A percentile compares a stretch with the other conserved stretches of the same genome.
phyloP scores from a whole-genome alignment of 2,888 invertebrate genomes.

The Dynastes maya region DNA sequence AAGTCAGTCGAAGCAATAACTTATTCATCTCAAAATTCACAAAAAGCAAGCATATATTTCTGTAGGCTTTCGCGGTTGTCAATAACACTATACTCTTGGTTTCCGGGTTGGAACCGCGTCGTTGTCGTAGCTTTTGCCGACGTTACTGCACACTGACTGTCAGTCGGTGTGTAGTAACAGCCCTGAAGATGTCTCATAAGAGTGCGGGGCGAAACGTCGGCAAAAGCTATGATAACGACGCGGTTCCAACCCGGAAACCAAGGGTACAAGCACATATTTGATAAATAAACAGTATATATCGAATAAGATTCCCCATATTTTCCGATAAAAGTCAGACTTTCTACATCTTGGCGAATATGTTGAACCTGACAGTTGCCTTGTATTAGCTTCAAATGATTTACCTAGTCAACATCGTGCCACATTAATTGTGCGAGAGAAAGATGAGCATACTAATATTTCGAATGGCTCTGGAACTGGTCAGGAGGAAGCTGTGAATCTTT shows the following conservation, averaged over 20 bases:
- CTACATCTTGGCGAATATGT: constrained; percentile 90
- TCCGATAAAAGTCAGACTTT: constrained; percentile 95
- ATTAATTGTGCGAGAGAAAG: constrained; percentile 80
- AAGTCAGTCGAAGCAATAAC: constrained; percentile 74
- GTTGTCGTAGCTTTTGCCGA: no score
- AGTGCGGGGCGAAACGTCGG: no score
- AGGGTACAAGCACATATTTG: constrained; percentile 60
- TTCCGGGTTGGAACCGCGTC: no score
- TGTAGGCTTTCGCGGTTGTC: no score
- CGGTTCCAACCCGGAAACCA: no score
- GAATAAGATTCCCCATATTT: constrained; percentile 95
- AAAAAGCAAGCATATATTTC: constrained; percentile 32
- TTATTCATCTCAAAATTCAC: constrained; percentile 49
- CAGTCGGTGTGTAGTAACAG: no score
- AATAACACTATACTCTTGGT: no score
- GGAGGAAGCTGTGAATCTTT: constrained; percentile 79
- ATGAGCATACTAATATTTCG: constrained; percentile 90
- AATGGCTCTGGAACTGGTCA: constrained; percentile 91
- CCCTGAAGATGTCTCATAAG: no score
- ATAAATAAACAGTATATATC: constrained; percentile 93
- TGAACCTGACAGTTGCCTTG: constrained; percentile 88
- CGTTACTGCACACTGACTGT: no score
- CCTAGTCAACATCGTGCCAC: constrained; percentile 68
- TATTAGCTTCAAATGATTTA: constrained; percentile 73
- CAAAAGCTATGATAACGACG: no score